Percentiles rank a stretch among this genome's conserved stretches.
These are phyloP conservation scores for Mermis nigrescens DNA, from an alignment of 2,888 invertebrate species.

Conservation along the genomic window DNA sequence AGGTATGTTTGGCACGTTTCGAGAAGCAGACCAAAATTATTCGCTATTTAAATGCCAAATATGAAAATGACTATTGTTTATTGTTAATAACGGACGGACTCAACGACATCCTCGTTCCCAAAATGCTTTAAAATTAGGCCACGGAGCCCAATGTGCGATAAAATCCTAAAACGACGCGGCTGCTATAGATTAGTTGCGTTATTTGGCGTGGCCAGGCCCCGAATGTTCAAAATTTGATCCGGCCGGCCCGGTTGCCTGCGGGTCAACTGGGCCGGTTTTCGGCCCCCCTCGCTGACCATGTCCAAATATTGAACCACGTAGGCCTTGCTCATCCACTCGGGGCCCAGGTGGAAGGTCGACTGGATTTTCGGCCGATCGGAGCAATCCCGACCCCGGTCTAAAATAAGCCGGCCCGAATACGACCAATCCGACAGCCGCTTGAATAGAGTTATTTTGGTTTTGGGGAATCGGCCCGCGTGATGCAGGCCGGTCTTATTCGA, in stretches of 20 bases:
- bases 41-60: too few relatives aligned
- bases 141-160: too few relatives aligned
- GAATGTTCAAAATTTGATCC: not conserved
- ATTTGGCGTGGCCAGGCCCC: too few relatives aligned
- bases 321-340: slow-evolving; percentile 6
- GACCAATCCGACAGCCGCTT: not conserved
- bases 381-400: not conserved
- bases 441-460: not conserved
- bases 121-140: too few relatives aligned
- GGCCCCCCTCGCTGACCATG: slow-evolving; percentile 13
- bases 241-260: not conserved
- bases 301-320: slow-evolving; percentile 13
- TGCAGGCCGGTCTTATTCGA: too few relatives aligned
- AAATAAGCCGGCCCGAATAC: not conserved
- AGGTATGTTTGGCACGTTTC: too few relatives aligned
- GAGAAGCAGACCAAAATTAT: too few relatives aligned
- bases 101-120: too few relatives aligned
- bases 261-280: not conserved
- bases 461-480: not conserved
- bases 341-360: slow-evolving; percentile 9
- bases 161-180: too few relatives aligned
- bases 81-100: too few relatives aligned
- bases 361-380: not conserved
- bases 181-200: too few relatives aligned
- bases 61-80: too few relatives aligned